These are phyloP conservation scores for Leptopilina clavipes DNA, from an alignment of 1,140 invertebrate species.

Conservation along the genomic window DNA sequence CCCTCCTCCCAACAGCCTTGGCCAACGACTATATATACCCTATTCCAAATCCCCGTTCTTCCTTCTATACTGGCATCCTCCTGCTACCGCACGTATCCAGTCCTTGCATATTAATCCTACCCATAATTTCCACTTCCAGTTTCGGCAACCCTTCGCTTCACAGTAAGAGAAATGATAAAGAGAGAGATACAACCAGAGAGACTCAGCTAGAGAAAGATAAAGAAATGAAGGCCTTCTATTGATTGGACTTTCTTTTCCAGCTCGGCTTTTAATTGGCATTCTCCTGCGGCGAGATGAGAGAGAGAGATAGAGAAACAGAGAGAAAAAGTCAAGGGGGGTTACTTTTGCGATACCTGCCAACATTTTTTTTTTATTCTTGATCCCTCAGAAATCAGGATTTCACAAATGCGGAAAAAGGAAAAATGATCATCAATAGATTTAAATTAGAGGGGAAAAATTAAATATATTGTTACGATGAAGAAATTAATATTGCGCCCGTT, in stretches of 20 bases:
- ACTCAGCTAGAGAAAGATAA: slow-evolving; percentile 59
- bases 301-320: slow-evolving; percentile 59
- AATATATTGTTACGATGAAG: too few species aligned
- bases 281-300: slow-evolving; percentile 70
- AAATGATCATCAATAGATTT: too few species aligned
- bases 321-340: slow-evolving; percentile 48
- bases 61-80: slow-evolving; percentile 63
- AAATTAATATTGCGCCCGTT: too few species aligned
- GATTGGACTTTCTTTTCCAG: slow-evolving; percentile 73
- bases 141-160: slow-evolving; percentile 73
- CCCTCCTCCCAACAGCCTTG: slow-evolving; percentile 56
- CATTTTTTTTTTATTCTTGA: too few species aligned
- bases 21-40: slow-evolving; percentile 55
- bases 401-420: slow-evolving; percentile 61
- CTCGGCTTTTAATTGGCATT: slow-evolving; percentile 74
- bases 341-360: too few species aligned
- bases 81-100: slow-evolving; percentile 72
- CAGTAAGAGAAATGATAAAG: slow-evolving; percentile 50
- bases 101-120: slow-evolving; percentile 76
- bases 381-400: too few species aligned
- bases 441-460: too few species aligned
- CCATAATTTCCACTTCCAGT: slow-evolving; percentile 76
- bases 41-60: slow-evolving; percentile 54
- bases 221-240: slow-evolving; percentile 67
- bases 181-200: too few species aligned